phyloP scores from a whole-genome alignment of 2,797 vertebrate genomes.

The Craterocephalus amniculus region DNA sequence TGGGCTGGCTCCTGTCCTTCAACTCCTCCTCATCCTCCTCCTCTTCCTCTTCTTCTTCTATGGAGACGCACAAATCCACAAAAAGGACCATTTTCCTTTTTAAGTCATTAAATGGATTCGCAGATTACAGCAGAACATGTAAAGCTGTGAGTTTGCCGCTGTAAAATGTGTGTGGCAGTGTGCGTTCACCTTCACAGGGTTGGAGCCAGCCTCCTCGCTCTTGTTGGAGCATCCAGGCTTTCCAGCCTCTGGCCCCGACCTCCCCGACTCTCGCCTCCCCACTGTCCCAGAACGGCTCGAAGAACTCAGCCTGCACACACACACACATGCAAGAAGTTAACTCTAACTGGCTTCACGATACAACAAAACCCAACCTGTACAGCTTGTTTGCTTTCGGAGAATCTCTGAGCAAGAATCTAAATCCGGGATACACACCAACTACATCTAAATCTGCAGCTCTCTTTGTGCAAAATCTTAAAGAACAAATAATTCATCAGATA shows the following conservation, averaged over 20 bases:
- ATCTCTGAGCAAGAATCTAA: too few species aligned
- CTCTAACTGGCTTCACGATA: too few species aligned
- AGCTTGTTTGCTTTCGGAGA: too few species aligned
- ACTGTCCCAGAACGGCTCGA: constrained; percentile 98
- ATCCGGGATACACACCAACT: too few species aligned
- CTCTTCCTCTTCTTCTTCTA: constrained; percentile 86
- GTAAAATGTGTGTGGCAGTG: neutral
- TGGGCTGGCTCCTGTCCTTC: constrained; percentile 87
- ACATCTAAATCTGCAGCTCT: too few species aligned
- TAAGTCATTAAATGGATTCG: neutral
- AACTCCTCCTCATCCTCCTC: constrained; percentile 90
- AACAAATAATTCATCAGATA: too few species aligned
- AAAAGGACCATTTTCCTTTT: constrained; percentile 1
- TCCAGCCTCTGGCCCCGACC: constrained; percentile 92
- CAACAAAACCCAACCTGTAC: too few species aligned
- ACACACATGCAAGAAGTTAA: neutral
- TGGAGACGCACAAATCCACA: constrained; percentile 10
- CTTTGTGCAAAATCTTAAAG: too few species aligned
- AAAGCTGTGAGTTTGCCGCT: neutral
- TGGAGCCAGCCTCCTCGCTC: constrained; percentile 94
- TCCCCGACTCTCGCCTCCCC: constrained; percentile 94
- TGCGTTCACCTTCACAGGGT: constrained; percentile 82
- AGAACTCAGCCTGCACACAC: constrained; percentile 90
- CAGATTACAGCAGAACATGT: neutral
- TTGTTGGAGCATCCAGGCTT: constrained; percentile 95